phyloP scores from a whole-genome alignment of 1,140 invertebrate species.

The Drosophila aff. region DNA sequence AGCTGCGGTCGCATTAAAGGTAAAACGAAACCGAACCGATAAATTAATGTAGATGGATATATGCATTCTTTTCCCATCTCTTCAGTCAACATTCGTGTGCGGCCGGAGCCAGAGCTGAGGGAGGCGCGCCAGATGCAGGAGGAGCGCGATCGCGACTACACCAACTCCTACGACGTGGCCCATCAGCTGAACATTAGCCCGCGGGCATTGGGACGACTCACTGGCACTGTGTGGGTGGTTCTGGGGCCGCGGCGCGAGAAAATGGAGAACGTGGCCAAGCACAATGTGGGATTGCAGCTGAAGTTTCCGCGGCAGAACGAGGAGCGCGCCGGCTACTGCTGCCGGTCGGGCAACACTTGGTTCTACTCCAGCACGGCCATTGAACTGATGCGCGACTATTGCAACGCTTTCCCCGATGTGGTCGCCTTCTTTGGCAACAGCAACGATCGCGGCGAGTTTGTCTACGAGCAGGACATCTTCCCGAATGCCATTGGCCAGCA shows the following conservation, averaged over 20 bases:
- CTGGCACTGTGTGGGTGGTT: slow-evolving; percentile 91
- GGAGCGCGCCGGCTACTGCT: slow-evolving; percentile 93
- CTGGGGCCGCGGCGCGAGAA: slow-evolving; percentile 82
- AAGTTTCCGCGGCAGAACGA: slow-evolving; percentile 92
- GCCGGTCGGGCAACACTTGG: slow-evolving; percentile 90
- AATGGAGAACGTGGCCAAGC: slow-evolving; percentile 86
- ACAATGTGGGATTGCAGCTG: slow-evolving; percentile 96
- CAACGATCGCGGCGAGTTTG: slow-evolving; percentile 86
- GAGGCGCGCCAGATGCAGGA: slow-evolving; percentile 70
- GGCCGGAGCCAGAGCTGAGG: slow-evolving; percentile 85
- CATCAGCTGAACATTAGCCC: slow-evolving; percentile 86
- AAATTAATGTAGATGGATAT: too few relatives aligned
- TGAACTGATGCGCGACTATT: slow-evolving; percentile 88
- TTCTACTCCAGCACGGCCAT: slow-evolving; percentile 92
- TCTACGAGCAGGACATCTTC: slow-evolving; percentile 89
- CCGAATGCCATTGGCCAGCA: slow-evolving; percentile 80
- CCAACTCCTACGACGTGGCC: slow-evolving; percentile 73
- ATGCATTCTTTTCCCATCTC: background rate
- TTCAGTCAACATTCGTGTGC: slow-evolving; percentile 78
- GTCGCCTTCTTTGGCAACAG: slow-evolving; percentile 87
- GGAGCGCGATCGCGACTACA: slow-evolving; percentile 71
- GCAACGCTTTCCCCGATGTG: slow-evolving; percentile 90
- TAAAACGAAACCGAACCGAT: slow-evolving; percentile 6
- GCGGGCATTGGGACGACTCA: slow-evolving; percentile 92
- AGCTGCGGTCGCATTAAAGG: slow-evolving; percentile 73